Evolutionary conservation across 2,797 vertebrate genomes (phyloP).

Genomic region (Artibeus lituratus): DNA sequence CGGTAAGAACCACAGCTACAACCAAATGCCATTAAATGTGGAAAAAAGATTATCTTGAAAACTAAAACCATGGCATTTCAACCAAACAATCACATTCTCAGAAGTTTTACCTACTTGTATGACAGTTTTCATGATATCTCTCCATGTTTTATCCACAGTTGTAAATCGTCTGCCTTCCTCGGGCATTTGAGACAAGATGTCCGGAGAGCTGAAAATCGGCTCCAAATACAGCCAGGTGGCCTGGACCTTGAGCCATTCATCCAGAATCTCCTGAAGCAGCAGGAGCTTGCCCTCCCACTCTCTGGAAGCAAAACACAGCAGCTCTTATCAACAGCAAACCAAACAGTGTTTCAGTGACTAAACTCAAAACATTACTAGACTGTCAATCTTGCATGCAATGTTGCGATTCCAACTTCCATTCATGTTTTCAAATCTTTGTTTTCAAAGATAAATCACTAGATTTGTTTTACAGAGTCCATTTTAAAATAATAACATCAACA

Average conservation of each 20-base stretch:
- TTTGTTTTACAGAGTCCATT: neutral
- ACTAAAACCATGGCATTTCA: neutral
- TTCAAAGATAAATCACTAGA: neutral
- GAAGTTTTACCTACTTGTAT: slow-evolving; percentile 80
- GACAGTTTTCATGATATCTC: slow-evolving; percentile 87
- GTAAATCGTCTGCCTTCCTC: slow-evolving; percentile 88
- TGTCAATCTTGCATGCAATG: neutral
- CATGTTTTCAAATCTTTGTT: no score
- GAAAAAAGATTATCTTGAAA: neutral
- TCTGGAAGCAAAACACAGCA: slow-evolving; percentile 73
- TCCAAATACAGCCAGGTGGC: slow-evolving; percentile 92
- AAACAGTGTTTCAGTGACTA: neutral
- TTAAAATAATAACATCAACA: neutral
- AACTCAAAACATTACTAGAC: neutral
- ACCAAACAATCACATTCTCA: neutral
- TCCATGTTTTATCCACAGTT: slow-evolving; percentile 90
- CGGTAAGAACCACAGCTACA: neutral
- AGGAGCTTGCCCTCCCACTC: slow-evolving; percentile 91
- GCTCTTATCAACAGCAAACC: neutral
- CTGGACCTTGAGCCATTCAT: slow-evolving; percentile 93
- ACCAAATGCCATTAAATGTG: neutral
- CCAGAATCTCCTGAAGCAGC: slow-evolving; percentile 91
- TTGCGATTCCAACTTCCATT: neutral
- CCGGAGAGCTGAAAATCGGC: slow-evolving; percentile 92
- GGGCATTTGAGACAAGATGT: slow-evolving; percentile 93